These are phyloP conservation scores for Hipparchia semele DNA, from an alignment of 2,888 invertebrate genomes.

Conservation along the genomic window DNA sequence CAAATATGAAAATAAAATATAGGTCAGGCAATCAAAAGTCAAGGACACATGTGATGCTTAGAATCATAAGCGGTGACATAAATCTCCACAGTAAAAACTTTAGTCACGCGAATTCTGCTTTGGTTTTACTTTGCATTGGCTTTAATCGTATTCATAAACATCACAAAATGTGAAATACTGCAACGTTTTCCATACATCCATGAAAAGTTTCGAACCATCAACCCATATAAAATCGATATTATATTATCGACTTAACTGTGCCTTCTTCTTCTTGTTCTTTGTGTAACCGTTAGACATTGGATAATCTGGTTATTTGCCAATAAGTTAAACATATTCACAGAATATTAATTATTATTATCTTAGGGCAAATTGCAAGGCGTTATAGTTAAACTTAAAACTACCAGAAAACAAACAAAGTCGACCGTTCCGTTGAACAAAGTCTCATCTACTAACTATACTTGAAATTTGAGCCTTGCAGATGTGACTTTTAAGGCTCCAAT, in stretches of 20 bases:
- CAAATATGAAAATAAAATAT: conserved; percentile 10
- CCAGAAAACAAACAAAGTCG: too few species aligned
- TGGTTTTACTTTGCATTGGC: conserved; percentile 22
- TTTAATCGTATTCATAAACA: conserved; percentile 14
- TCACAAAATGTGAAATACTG: background rate
- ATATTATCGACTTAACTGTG: background rate
- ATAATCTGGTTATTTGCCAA: too few species aligned
- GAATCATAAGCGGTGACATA: conserved; percentile 29
- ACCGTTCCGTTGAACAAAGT: too few species aligned
- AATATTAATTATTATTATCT: too few species aligned
- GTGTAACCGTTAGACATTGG: too few species aligned
- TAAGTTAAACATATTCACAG: too few species aligned
- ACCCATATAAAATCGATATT: background rate
- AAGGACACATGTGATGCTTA: conserved; percentile 25
- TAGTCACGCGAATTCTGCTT: conserved; percentile 28
- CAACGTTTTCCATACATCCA: background rate
- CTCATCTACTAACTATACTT: too few species aligned
- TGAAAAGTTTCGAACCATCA: background rate
- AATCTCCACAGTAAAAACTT: conserved; percentile 26
- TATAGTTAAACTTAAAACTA: too few species aligned
- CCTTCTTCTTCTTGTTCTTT: too few species aligned
- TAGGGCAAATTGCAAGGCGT: too few species aligned
- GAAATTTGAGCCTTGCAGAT: too few species aligned
- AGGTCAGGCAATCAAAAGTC: conserved; percentile 20
- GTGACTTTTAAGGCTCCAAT: too few species aligned